phyloP scores from a whole-genome alignment of 1,140 invertebrate species.

The Thaumetopoea pityocampa region DNA sequence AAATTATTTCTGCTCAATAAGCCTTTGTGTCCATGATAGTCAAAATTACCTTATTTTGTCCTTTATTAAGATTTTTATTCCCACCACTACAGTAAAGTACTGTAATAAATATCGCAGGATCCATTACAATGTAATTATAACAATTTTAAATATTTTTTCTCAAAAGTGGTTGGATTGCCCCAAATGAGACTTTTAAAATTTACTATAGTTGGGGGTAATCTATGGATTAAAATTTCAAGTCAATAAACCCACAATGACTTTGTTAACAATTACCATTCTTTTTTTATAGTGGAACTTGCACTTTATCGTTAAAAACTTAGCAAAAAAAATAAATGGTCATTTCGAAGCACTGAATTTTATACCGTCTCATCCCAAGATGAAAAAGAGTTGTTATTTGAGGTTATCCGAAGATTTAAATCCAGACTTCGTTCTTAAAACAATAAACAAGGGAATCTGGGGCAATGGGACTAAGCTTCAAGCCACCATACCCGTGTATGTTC shows the following conservation, averaged over 20 bases:
- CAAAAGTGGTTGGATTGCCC: too few relatives aligned
- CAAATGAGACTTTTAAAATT: too few relatives aligned
- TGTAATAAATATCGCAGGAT: too few relatives aligned
- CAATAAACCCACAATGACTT: too few relatives aligned
- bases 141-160: too few relatives aligned
- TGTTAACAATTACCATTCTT: neutral
- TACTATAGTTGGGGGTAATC: too few relatives aligned
- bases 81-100: too few relatives aligned
- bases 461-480: slow-evolving; percentile 7
- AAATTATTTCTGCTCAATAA: too few relatives aligned
- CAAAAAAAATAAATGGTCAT: slow-evolving; percentile 13
- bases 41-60: too few relatives aligned
- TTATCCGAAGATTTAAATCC: slow-evolving; percentile 29
- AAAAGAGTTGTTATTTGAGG: slow-evolving; percentile 15
- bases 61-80: too few relatives aligned
- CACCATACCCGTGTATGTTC: slow-evolving; percentile 22
- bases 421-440: slow-evolving; percentile 18
- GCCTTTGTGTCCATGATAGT: too few relatives aligned
- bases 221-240: neutral
- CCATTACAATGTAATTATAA: too few relatives aligned
- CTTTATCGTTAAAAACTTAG: slow-evolving; percentile 5
- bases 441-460: slow-evolving; percentile 14
- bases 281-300: neutral
- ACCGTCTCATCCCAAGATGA: neutral
- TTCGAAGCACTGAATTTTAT: slow-evolving; percentile 28